These are phyloP conservation scores for Cheirogaleus medius DNA, from an alignment of 2,113 vertebrate species.

Conservation along the genomic window DNA sequence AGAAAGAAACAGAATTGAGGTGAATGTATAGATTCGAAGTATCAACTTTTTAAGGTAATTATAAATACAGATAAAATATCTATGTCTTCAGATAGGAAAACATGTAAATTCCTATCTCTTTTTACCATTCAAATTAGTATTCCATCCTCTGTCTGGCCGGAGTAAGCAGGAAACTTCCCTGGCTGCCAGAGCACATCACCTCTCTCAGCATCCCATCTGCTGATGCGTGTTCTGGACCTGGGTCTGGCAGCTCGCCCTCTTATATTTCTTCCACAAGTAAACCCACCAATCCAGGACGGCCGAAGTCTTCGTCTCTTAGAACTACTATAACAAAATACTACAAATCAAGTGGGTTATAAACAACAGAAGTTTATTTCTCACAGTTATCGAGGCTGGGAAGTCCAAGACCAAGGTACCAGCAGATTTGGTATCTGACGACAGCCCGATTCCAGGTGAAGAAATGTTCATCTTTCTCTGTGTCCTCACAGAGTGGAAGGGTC, in stretches of 20 bases:
- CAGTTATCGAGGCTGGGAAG: neutral
- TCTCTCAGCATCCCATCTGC: no score
- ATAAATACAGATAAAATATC: neutral
- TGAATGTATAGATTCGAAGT: neutral
- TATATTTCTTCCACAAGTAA: neutral
- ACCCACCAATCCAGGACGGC: neutral
- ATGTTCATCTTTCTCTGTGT: neutral
- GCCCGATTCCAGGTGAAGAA: neutral
- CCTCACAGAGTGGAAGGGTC: neutral
- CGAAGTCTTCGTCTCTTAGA: neutral
- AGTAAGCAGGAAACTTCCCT: neutral
- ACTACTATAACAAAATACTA: neutral
- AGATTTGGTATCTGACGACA: no score
- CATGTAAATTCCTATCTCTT: neutral
- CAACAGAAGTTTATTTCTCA: neutral
- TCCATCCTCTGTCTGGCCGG: neutral
- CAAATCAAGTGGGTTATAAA: neutral
- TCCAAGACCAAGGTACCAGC: neutral
- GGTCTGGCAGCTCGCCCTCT: neutral
- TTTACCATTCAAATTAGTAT: neutral
- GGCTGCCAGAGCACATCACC: no score
- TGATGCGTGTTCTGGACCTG: accelerated
- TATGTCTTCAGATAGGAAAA: neutral
- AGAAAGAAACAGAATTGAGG: neutral
- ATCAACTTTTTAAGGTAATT: neutral